A percentile compares a stretch with the other conserved stretches of the same genome.
Conservation (phyloP, 2,888 invertebrate genomes). For the Drosophila nr. perissopoda region DNA sequence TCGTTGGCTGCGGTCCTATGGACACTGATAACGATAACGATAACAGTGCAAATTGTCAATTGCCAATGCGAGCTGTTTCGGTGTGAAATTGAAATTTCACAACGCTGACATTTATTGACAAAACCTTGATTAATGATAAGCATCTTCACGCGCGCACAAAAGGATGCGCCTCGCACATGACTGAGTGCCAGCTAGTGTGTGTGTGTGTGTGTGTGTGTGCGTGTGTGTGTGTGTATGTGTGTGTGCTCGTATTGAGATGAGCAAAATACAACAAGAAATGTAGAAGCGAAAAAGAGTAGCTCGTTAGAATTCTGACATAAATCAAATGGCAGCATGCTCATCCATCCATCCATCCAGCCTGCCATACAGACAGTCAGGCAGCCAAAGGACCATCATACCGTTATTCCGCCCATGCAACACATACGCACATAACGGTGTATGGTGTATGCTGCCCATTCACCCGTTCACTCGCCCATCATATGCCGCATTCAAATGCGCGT, state of each 20-base stretch:
- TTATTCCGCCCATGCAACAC: constrained; percentile 29
- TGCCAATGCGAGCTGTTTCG: constrained; percentile 57
- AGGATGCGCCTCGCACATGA: constrained; percentile 59
- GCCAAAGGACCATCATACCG: constrained; percentile 12
- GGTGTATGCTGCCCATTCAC: constrained; percentile 11
- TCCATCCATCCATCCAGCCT: constrained; percentile 51
- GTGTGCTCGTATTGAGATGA: constrained; percentile 47
- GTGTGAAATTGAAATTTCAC: constrained; percentile 84
- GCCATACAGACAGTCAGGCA: constrained; percentile 26
- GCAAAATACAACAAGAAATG: constrained; percentile 16
- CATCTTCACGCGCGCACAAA: constrained; percentile 55
- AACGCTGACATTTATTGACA: constrained; percentile 84
- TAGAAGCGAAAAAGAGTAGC: constrained; percentile 57
- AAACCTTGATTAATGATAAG: constrained; percentile 84
- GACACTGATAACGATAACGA: constrained; percentile 57
- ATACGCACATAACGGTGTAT: constrained; percentile 16
- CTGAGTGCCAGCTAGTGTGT: constrained; percentile 14
- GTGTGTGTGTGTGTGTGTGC: background rate
- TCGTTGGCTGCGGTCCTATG: constrained; percentile 27
- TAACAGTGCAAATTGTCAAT: constrained; percentile 62
- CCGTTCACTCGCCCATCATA: constrained; percentile 10
- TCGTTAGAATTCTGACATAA: constrained; percentile 84
- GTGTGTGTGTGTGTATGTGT: constrained; percentile 5
- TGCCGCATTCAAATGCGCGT: constrained; percentile 57
- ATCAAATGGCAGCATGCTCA: constrained; percentile 83